Percentiles rank a stretch among this genome's conserved stretches.
phyloP scores from a whole-genome alignment of 2,797 vertebrate genomes.

The Acipenser oxyrinchus region DNA sequence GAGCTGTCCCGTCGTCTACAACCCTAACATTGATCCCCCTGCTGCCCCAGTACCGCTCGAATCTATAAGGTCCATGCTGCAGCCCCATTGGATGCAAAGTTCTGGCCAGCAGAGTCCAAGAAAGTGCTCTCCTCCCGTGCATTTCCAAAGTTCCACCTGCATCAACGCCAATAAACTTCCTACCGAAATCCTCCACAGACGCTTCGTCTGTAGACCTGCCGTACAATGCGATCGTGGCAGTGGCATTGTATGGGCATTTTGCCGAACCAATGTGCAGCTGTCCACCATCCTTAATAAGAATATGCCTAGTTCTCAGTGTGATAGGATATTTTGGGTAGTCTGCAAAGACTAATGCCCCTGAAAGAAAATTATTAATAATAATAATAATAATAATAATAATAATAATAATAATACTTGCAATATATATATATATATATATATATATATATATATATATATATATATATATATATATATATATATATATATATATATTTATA shows the following conservation, averaged over 20 bases:
- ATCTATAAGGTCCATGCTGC: slow-evolving; percentile 23
- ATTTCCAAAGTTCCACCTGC: slow-evolving; percentile 31
- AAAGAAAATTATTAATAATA: not conserved
- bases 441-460: too few species aligned
- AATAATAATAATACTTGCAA: not conserved
- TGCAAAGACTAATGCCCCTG: slow-evolving; percentile 35
- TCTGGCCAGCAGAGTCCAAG: slow-evolving; percentile 30
- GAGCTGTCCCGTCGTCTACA: slow-evolving; percentile 31
- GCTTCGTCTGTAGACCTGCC: slow-evolving; percentile 32
- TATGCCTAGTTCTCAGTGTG: slow-evolving; percentile 23
- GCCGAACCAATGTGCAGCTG: slow-evolving; percentile 31
- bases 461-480: not conserved
- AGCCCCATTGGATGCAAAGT: slow-evolving; percentile 31
- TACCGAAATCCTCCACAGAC: slow-evolving; percentile 26
- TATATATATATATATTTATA: not conserved
- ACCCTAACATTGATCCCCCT: slow-evolving; percentile 34
- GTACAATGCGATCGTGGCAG: slow-evolving; percentile 26
- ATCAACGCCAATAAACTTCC: slow-evolving; percentile 39
- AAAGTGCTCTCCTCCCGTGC: slow-evolving; percentile 27
- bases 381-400: not conserved
- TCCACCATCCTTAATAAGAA: slow-evolving; percentile 34
- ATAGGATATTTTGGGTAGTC: slow-evolving; percentile 23
- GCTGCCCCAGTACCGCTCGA: slow-evolving; percentile 36
- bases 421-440: too few species aligned
- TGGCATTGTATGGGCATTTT: slow-evolving; percentile 28